Base-by-base conservation (phyloP, 1,140 invertebrate species). In the Mycetomoellerius zeteki region DNA sequence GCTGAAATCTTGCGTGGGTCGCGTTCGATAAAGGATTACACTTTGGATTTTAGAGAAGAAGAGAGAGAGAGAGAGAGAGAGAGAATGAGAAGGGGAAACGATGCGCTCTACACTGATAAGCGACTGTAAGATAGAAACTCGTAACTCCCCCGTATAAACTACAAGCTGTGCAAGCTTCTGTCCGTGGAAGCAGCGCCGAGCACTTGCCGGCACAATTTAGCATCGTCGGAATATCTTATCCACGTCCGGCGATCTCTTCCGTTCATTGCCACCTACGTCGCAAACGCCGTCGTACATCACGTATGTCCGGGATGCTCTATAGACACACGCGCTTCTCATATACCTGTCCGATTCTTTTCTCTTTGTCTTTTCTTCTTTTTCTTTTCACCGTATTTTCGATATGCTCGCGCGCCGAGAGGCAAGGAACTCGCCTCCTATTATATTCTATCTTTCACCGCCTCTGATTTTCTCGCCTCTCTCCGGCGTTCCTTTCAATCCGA, bases 221-320 rank as follows among this genome's bases (percentile, higher is more conserved):
- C 89, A 90, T 90, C 89, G 71, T 90, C 86, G 76, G 82, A 87
- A 90, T 84, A 84, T 90, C 89, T 88, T 90, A 90, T 90, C 89
- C 69, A 75, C 64, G 72, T 87, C 47, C 33, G 75, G 81, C 85
- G 87, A 90, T 90, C 89, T 90, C 71, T 77, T 62, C 56, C 76
- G 72, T 81, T 88, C 88, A 80, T 82, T 60, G 60, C 60, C 58
- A 64, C 82, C 86, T 87, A 89, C 85, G 50, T 73, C 80, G 60
- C 78, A 30, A 72, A 50, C 75, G 76, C 89, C 62, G 52, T 84
- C 77, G 77, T 88, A 86, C 77, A 90, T 78, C 89, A 90, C 50
- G 30, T 72, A 8, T 19, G 47, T 43, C 80, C 2, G 87, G 16
- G 19, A 12, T 33, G 14, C 16, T 37, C 16, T 58, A 56, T 60